A percentile compares a stretch with the other conserved stretches of the same genome.
phyloP scores from a whole-genome alignment of 1,140 invertebrate genomes.

The Ceratitis capitata region DNA sequence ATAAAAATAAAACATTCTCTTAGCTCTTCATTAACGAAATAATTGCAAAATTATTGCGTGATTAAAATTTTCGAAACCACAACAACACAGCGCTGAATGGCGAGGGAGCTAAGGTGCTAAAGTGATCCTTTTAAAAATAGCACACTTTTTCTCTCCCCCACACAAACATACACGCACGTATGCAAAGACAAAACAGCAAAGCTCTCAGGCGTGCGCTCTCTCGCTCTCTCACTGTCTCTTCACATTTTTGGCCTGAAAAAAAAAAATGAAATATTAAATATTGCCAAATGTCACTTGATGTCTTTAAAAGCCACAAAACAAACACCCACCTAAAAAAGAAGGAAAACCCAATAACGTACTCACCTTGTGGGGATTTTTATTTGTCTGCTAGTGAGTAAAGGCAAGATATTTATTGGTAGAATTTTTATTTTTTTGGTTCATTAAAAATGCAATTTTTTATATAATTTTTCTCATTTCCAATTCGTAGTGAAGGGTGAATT shows the following conservation, averaged over 20 bases:
- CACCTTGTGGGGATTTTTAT: background rate
- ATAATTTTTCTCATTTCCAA: no score
- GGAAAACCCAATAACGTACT: no score
- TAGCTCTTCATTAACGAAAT: background rate
- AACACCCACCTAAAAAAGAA: background rate
- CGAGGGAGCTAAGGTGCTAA: background rate
- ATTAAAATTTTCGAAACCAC: background rate
- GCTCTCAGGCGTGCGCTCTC: background rate
- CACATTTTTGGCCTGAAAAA: background rate
- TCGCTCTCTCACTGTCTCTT: background rate
- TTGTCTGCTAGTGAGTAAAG: background rate
- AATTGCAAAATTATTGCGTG: background rate
- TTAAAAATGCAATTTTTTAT: no score
- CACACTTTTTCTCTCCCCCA: background rate
- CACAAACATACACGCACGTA: background rate
- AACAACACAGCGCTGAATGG: background rate
- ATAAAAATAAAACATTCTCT: no score
- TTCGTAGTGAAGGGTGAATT: no score
- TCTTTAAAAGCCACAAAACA: background rate
- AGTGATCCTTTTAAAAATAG: slow-evolving; percentile 31
- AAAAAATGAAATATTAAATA: background rate
- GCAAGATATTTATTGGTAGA: no score
- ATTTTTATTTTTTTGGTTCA: no score
- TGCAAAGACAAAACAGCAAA: no score
- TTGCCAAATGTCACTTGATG: background rate